Percentiles rank a stretch among this genome's conserved stretches.
These are phyloP conservation scores for Glyptemys insculpta DNA, from an alignment of 2,797 vertebrate genomes.

Conservation along the genomic window DNA sequence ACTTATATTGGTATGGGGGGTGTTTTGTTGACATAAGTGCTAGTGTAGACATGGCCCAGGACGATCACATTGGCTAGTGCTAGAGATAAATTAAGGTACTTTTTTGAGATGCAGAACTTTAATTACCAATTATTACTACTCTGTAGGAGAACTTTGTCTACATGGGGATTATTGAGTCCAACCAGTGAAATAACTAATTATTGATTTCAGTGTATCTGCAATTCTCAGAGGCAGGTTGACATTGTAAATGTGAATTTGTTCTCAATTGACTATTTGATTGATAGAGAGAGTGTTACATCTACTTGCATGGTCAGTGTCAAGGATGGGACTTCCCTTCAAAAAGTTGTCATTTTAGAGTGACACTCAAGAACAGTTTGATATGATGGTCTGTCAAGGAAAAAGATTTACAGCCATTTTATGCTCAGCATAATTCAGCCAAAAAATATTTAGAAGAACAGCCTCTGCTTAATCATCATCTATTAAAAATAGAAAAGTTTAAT, in stretches of 20 bases:
- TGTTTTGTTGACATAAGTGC: too few species aligned
- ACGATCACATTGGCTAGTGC: fast-evolving
- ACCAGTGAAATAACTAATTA: background rate
- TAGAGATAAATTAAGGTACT: background rate
- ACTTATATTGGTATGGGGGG: too few species aligned
- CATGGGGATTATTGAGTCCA: background rate
- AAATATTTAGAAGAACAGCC: background rate
- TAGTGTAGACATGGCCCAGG: too few species aligned
- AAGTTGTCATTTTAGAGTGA: background rate
- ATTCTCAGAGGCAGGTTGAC: background rate
- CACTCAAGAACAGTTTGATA: background rate
- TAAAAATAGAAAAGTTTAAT: background rate
- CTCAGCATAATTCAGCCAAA: background rate
- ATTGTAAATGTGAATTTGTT: background rate
- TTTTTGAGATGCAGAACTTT: background rate
- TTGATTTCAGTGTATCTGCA: background rate
- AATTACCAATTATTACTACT: background rate
- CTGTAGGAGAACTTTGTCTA: background rate
- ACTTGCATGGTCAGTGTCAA: background rate
- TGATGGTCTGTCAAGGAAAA: background rate
- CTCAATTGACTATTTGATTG: background rate
- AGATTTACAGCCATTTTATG: background rate
- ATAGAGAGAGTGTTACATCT: background rate
- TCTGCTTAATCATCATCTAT: background rate
- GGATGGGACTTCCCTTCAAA: background rate